Percentiles rank a stretch among this genome's conserved stretches.
Evolutionary conservation across 2,797 vertebrate species (phyloP).

Genomic region (Myotis vivesi): DNA sequence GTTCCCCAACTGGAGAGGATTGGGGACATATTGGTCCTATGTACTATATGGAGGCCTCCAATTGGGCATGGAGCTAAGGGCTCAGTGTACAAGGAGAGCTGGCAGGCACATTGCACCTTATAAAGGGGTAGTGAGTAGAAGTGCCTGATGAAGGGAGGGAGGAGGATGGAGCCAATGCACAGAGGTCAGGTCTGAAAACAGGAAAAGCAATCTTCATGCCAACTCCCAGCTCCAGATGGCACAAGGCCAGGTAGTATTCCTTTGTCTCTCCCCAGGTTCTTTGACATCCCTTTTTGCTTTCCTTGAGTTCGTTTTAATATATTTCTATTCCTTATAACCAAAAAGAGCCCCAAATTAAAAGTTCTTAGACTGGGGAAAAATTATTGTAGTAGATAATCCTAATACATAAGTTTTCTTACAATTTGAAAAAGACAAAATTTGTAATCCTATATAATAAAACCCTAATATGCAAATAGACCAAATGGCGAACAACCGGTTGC

Average conservation of each 20-base stretch:
- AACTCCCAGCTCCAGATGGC: not conserved
- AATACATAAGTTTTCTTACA: not conserved
- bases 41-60: not conserved
- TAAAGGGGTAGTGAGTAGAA: not conserved
- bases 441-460: too few species aligned
- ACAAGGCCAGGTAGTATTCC: not conserved
- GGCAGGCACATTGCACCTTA: not conserved
- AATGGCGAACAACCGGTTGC: accelerated
- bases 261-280: not conserved
- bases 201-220: not conserved
- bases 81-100: not conserved
- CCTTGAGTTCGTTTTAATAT: not conserved
- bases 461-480: too few species aligned
- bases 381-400: not conserved
- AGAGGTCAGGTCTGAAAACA: not conserved
- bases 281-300: not conserved
- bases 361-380: not conserved
- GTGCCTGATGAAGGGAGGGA: not conserved
- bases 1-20: not conserved
- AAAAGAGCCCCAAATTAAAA: not conserved
- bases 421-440: not conserved
- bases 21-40: not conserved
- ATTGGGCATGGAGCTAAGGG: not conserved
- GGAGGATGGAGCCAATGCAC: too few species aligned
- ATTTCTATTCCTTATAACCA: not conserved